Evolutionary conservation across 2,797 vertebrate species (phyloP), one percentile per base, ranked within the genome.

Genomic region (Scarus forsteni): DNA sequence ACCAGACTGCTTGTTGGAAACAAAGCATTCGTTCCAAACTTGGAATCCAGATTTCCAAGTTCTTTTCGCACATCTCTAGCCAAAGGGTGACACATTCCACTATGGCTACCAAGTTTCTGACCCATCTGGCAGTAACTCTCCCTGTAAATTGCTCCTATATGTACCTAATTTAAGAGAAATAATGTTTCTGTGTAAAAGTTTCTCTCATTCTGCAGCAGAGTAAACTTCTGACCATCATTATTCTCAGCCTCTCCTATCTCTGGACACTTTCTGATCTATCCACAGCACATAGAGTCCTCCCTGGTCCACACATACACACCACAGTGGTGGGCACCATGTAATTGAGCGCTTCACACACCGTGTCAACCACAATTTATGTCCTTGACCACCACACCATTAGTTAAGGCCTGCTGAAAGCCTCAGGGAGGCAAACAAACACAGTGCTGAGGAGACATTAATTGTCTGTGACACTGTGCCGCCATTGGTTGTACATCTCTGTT

Each of bases 331-430:
- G 90, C 79, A 76, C 84, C 89, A 92, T 93, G 87, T 92, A 94
- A 94, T 90, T 70, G 72, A 85, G 9, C 11, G 84, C 94, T 94
- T 95, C 92, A 94, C 95, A 93, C 92, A 90, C 87, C 64, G 65
- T 71, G 90, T 95, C 95, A 95, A 91, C 94, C 72, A 84, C 92
- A 92, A 95, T 95, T 94, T 91, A 94, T 89, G 89, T 94, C 92
- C 81, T 61, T 89, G 91, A 88, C 85, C 87, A 85, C 65, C 83
- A 82, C 92, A 94, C 92, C 87, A 86, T 96, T 96, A 97, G 95
- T 95, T 95, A 95, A 95, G 91, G 90, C 57, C 90, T 85, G 77
- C 75, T 60, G 9, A 43, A 89, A 88, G 90, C 89, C 1, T 64
- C 1, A 75, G 89, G 94, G 88, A 92, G 45, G 89, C 57, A 94